phyloP scores from a whole-genome alignment of 2,113 vertebrate genomes.

The Ochotona princeps region DNA sequence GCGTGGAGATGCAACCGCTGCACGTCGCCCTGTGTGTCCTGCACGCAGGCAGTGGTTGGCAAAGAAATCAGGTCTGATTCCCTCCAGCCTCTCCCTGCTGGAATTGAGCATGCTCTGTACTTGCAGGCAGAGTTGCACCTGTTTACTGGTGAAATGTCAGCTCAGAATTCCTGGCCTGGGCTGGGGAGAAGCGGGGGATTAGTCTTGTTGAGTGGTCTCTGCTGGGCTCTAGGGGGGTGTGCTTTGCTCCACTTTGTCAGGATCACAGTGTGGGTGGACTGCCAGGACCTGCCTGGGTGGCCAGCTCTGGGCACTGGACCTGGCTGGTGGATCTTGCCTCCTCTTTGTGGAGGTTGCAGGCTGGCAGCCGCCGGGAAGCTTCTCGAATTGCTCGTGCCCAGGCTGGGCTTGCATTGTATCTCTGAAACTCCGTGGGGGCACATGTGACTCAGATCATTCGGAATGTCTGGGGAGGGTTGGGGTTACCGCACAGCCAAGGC shows the following conservation, averaged over 20 bases:
- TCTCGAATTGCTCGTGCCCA: neutral
- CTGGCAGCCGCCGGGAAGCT: neutral
- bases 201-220: neutral
- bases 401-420: neutral
- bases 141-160: neutral
- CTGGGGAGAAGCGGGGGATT: neutral
- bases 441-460: neutral
- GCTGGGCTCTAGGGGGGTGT: neutral
- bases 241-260: rapidly evolving
- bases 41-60: neutral
- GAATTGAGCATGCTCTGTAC: rapidly evolving
- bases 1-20: neutral
- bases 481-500: neutral
- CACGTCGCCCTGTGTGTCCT: rapidly evolving
- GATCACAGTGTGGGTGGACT: neutral
- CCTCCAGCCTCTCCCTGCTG: neutral
- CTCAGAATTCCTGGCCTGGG: neutral
- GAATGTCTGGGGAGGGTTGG: neutral
- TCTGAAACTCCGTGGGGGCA: neutral
- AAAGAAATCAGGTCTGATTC: neutral
- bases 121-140: rapidly evolving
- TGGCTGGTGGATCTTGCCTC: neutral
- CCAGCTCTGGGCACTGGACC: neutral
- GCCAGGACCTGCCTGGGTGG: neutral
- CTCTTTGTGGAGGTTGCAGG: neutral